phyloP scores from a whole-genome alignment of 2,113 vertebrate genomes.

The Corythaeola cristata region DNA sequence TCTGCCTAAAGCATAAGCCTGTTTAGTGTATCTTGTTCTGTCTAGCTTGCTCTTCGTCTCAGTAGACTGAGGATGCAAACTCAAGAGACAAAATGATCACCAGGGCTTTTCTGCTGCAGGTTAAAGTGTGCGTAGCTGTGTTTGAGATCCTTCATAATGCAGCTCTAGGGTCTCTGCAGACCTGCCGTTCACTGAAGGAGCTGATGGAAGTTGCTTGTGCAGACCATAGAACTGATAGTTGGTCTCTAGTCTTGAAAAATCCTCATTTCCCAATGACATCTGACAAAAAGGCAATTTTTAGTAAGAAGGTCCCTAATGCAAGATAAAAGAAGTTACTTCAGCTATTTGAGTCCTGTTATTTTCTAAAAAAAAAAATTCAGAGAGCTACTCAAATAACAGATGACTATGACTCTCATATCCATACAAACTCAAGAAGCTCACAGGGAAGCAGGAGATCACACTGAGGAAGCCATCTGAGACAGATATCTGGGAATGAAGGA shows the following conservation, averaged over 20 bases:
- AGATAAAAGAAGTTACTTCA: not conserved
- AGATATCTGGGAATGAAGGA: not conserved
- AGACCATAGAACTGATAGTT: not conserved
- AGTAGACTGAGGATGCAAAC: accelerated
- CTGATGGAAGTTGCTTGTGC: not conserved
- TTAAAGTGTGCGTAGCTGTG: not conserved
- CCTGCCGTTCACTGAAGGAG: not conserved
- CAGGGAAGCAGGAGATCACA: not conserved
- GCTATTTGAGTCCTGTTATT: not conserved
- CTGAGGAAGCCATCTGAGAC: not conserved
- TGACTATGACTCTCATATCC: not conserved
- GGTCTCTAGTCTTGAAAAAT: not conserved
- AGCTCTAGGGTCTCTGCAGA: not conserved
- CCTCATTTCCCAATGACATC: not conserved
- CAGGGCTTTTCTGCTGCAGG: not conserved
- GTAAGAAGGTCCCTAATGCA: not conserved
- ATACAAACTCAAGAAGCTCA: not conserved
- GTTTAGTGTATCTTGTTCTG: not conserved
- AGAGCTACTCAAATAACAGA: not conserved
- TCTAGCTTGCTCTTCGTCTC: not conserved
- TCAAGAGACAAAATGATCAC: not conserved
- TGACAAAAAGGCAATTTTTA: not conserved
- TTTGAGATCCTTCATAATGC: not conserved
- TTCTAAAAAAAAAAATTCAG: not conserved
- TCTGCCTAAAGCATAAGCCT: not conserved